Evolutionary conservation across 2,888 invertebrate genomes (phyloP).

Genomic region (Perithous albicinctus): DNA sequence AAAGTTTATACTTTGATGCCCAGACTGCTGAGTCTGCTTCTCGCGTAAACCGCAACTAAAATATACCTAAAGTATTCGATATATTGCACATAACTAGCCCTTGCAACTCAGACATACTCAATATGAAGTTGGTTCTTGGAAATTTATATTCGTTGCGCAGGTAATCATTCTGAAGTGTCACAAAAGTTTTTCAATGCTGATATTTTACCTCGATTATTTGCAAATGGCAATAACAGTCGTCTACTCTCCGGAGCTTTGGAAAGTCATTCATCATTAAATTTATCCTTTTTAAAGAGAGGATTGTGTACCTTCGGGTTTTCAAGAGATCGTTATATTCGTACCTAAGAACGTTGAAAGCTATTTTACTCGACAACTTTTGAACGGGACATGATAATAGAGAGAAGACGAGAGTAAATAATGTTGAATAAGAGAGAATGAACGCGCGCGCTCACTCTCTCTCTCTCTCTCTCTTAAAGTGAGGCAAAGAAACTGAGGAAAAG

Average conservation of each 20-base stretch:
- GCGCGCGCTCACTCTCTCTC: too few species aligned
- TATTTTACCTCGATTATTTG: conserved; percentile 34
- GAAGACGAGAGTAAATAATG: background rate
- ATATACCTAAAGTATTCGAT: conserved; percentile 29
- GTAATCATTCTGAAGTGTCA: background rate
- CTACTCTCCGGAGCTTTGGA: background rate
- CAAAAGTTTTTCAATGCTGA: conserved; percentile 14
- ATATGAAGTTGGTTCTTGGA: background rate
- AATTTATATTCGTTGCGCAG: conserved; percentile 9
- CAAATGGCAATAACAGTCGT: background rate
- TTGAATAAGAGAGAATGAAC: background rate
- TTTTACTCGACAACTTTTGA: conserved; percentile 13
- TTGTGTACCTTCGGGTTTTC: background rate
- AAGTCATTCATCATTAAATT: background rate
- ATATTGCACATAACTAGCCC: background rate
- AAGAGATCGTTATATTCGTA: conserved; percentile 1
- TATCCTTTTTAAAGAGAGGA: background rate
- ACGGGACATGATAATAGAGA: conserved; percentile 14
- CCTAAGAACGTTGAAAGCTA: background rate
- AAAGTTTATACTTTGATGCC: conserved; percentile 31
- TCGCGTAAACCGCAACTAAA: conserved; percentile 39
- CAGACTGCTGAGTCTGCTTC: conserved; percentile 11
- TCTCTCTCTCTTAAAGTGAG: background rate
- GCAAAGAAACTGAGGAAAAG: background rate
- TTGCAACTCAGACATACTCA: background rate